Conservation (phyloP, 2,797 vertebrate genomes). For the Amblyraja radiata region DNA sequence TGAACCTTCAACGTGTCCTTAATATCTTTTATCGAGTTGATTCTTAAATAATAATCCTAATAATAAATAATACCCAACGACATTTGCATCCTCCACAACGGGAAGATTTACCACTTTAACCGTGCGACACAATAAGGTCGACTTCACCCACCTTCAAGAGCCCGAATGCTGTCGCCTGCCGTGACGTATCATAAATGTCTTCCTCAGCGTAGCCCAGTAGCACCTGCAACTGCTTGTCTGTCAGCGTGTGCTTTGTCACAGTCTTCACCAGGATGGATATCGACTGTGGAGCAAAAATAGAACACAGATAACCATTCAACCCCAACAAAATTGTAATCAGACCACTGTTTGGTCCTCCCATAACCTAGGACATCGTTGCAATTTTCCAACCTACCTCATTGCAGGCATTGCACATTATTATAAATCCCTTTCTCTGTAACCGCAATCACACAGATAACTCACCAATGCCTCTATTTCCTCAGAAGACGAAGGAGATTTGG, state of each 20-base stretch:
- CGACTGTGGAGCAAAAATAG: slow-evolving; percentile 55
- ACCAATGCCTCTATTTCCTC: too few species aligned
- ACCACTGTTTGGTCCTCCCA: too few species aligned
- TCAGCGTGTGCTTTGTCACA: slow-evolving; percentile 63
- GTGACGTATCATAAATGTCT: slow-evolving; percentile 87
- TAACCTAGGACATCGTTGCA: too few species aligned
- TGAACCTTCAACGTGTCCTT: too few species aligned
- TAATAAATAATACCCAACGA: too few species aligned
- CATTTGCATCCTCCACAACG: neutral
- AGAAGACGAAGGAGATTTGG: too few species aligned
- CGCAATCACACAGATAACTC: too few species aligned
- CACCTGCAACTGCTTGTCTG: slow-evolving; percentile 84
- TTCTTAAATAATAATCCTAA: too few species aligned
- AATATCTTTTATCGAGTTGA: too few species aligned
- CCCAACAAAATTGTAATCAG: neutral
- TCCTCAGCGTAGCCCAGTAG: slow-evolving; percentile 92
- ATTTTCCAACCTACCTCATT: too few species aligned
- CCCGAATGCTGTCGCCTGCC: slow-evolving; percentile 90
- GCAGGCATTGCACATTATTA: too few species aligned
- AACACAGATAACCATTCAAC: neutral
- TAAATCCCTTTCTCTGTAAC: too few species aligned
- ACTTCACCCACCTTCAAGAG: slow-evolving; percentile 73
- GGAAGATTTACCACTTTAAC: neutral
- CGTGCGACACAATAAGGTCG: neutral
- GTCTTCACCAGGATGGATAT: slow-evolving; percentile 85